Base-by-base conservation (phyloP, 1,140 invertebrate species). In the Drosophila tristis region DNA sequence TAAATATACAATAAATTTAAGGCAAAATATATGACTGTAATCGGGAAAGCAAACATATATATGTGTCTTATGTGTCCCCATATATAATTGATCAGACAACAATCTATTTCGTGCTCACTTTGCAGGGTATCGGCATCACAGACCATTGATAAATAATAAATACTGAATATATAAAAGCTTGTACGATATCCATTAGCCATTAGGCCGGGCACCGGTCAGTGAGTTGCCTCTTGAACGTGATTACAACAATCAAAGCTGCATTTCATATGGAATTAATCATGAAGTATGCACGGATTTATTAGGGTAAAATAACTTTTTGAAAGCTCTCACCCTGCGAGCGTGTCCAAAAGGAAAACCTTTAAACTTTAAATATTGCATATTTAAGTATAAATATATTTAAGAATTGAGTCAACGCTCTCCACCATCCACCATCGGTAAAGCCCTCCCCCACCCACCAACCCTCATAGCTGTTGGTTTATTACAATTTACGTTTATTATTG, bases 401-500 rank as follows among this genome's bases (percentile, higher is more conserved):
- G 2, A 11, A 35, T 47, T 25, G 20, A 20, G 20, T 20, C 20
- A 20, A 20, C 20, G 23, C 39, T 29, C 26, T 6, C 26, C 26
- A 48, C 44, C 44, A 29, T 6, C 26, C 26, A 48, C 44, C 44
- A 29, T 26, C 9, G 29, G 26, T 29, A 48, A 70, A 43, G 43
- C 63, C 48, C 51, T 20, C 1, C 20, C 58, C 20, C 58, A 43
- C 65, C 59, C 70, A 57, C 2, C 23, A 20, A 20, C 23, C 23
- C 23, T 25, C 3, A 2, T 25, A 25, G 23, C 23, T 63, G 57
- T 54, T 59, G 42, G 47, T 65, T 74, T 60, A 87, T 85, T 81
- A 66, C 78, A 80, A 85, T 85, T 86, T 78, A 85, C 73, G 67
- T 58, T 55, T 68, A 60, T 63, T 80, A 55, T 26, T 74, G 54